phyloP scores from a whole-genome alignment of 2,797 vertebrate genomes.

The Anisognathus igniventris region DNA sequence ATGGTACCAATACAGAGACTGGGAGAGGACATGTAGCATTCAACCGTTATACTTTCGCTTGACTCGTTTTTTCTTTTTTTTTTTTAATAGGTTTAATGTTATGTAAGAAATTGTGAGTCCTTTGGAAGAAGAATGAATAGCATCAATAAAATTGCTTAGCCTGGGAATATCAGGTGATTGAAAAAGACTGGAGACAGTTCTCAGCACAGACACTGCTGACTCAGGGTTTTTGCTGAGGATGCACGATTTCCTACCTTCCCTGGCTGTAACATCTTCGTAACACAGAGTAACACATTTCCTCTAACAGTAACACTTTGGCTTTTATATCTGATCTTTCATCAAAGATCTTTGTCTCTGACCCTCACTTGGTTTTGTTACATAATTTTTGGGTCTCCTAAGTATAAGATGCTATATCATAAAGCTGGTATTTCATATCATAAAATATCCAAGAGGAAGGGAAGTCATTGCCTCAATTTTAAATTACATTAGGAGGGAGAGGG shows the following conservation, averaged over 20 bases:
- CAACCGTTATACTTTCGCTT: rapidly evolving
- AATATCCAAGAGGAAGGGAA: not conserved
- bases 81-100: not conserved
- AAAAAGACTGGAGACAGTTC: not conserved
- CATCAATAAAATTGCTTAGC: not conserved
- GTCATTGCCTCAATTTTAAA: not conserved
- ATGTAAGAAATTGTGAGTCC: not conserved
- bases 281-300: constrained; percentile 1
- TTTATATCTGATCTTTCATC: not conserved
- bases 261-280: not conserved
- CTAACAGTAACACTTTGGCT: constrained; percentile 6
- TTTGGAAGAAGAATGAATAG: not conserved
- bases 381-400: not conserved
- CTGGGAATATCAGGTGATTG: not conserved
- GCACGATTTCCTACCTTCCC: not conserved
- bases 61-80: rapidly evolving
- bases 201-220: not conserved
- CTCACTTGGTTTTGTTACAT: not conserved
- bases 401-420: not conserved
- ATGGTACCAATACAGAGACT: not conserved
- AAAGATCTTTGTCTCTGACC: not conserved
- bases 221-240: not conserved
- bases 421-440: not conserved
- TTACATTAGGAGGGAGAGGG: not conserved
- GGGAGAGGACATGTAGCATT: not conserved